Evolutionary conservation across 1,140 invertebrate genomes (phyloP), one percentile per base, ranked within the genome.

Genomic region (Frieseomelitta varia): DNA sequence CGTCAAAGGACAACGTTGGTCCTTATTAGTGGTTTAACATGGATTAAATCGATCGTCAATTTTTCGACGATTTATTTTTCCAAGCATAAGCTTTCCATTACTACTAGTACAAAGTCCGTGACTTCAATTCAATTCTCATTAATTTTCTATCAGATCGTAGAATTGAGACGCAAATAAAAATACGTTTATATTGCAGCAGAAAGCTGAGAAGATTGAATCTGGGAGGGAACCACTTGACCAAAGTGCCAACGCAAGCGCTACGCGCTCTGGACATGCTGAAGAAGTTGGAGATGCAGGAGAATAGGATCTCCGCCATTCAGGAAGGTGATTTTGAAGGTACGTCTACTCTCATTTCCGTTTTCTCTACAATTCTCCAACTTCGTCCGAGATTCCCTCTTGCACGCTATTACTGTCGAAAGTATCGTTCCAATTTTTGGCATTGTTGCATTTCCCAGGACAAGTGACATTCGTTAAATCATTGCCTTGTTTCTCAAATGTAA

Each of bases 271-370:
- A 97, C 86, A 97, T 97, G 85, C 94, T 98, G 67, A 97, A 97
- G 91, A 98, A 97, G 90, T 95, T 98, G 17, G 98, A 98, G 93
- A 96, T 98, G 93, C 97, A 98, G 91, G 97, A 98, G 92, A 98
- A 98, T 94, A 96, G 96, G 81, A 97, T 98, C 72, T 95, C 96
- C 12, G 94, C 95, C 19, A 98, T 98, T 79, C 94, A 95, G 24
- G 97, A 98, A 91, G 97, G 97, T 17, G 97, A 98, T 93, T 98
- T 98, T 94, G 96, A 96, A 95, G 98, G 98, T 98, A 95, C 92
- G 92, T 82, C 17, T 39, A 19, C 21, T 53, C 56, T 74, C 51
- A 8, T 81, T 81, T 17, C 56, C 24, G 27, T n/a, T 17, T 21
- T 21, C 12, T 14, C 8, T 17, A 10, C 21, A 72, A 78, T n/a